These are phyloP conservation scores for Danaus plexippus DNA, from an alignment of 1,140 invertebrate species.

Conservation along the genomic window DNA sequence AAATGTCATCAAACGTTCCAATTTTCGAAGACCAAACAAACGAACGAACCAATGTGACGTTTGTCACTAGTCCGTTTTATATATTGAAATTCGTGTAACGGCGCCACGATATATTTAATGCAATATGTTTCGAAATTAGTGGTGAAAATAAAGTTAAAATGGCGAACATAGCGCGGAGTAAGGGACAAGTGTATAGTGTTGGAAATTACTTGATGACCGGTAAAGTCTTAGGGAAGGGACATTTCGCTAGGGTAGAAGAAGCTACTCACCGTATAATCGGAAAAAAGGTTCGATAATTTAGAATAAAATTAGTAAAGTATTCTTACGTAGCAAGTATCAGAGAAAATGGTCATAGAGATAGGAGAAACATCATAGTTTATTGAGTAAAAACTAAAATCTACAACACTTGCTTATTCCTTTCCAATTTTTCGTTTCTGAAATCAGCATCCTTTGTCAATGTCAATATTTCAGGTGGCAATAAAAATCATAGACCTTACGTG, in stretches of 20 bases:
- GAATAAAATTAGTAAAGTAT: no score
- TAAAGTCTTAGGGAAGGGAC: conserved; percentile 73
- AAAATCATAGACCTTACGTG: conserved; percentile 79
- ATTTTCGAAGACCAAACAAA: conserved; percentile 53
- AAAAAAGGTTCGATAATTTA: conserved; percentile 56
- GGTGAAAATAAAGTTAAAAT: conserved; percentile 29
- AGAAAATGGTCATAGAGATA: no score
- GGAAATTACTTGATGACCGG: conserved; percentile 75
- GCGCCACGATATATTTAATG: conserved; percentile 22
- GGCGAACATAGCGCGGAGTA: conserved; percentile 37
- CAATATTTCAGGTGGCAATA: conserved; percentile 75
- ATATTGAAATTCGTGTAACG: conserved; percentile 22
- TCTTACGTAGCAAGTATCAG: no score
- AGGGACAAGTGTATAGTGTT: conserved; percentile 61
- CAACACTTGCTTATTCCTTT: no score
- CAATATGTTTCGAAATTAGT: conserved; percentile 38
- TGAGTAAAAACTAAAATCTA: no score
- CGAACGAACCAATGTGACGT: conserved; percentile 39
- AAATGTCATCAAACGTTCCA: conserved; percentile 55
- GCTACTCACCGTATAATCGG: conserved; percentile 72
- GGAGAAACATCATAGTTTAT: no score
- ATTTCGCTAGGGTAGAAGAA: conserved; percentile 74
- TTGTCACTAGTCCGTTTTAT: conserved; percentile 29
- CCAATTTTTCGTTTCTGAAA: no score
- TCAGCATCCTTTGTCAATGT: neutral